These are phyloP conservation scores for Drosophila crucigera DNA, from an alignment of 2,888 invertebrate genomes.

Conservation along the genomic window DNA sequence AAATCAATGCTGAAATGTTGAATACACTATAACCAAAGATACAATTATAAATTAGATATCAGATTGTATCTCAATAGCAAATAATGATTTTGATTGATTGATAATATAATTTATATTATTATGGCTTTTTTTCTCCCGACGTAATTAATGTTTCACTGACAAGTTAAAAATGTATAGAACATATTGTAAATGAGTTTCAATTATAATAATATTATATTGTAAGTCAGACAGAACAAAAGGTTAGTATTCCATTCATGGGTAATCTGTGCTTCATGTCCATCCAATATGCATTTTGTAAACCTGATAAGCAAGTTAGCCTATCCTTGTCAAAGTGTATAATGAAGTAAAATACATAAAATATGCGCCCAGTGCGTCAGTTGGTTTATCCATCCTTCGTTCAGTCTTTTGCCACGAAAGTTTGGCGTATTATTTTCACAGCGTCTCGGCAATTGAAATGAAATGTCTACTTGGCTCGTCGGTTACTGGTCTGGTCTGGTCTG, in stretches of 20 bases:
- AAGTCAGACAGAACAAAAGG: not conserved
- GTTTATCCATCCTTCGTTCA: constrained; percentile 18
- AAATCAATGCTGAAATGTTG: not conserved
- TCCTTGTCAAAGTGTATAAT: constrained; percentile 58
- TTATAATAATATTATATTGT: not conserved
- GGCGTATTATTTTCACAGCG: constrained; percentile 62
- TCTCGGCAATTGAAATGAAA: constrained; percentile 63
- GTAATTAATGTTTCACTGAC: not conserved
- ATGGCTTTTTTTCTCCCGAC: no score
- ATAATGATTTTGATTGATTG: not conserved
- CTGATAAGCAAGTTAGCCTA: constrained; percentile 17
- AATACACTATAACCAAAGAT: constrained; percentile 17
- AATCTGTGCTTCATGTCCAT: not conserved
- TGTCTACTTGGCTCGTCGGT: constrained; percentile 49
- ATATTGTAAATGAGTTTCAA: not conserved
- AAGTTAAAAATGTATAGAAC: not conserved
- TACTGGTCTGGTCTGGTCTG: constrained; percentile 25
- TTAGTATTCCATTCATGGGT: not conserved
- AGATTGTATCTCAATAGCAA: not conserved
- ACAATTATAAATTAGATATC: not conserved
- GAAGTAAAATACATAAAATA: constrained; percentile 76
- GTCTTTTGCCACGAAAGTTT: constrained; percentile 39
- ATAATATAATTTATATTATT: not conserved
- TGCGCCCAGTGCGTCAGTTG: constrained; percentile 63
- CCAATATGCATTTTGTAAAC: constrained; percentile 16